Evolutionary conservation across 2,113 vertebrate species (phyloP), one percentile per base, ranked within the genome.

Genomic region (Sorex araneus): DNA sequence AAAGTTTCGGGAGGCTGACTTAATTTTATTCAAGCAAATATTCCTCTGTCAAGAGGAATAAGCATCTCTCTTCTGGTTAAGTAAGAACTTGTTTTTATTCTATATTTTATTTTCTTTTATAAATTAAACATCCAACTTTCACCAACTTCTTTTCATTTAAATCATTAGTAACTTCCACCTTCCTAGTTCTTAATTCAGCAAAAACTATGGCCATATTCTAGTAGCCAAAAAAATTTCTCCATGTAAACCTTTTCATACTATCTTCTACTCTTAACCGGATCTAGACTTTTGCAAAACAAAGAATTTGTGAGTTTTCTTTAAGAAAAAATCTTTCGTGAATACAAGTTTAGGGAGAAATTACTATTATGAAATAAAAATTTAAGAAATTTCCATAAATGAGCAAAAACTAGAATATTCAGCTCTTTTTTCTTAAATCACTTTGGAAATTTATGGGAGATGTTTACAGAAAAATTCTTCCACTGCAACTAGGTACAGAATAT

Each of bases 391-490:
- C 21, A 32, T 47, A 75, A 40, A 45, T 50, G n/a, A 90, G 28
- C 19, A 70, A 30, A n/a, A 30, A 10, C 50, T 43, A 43, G 73
- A 64, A 67, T 19, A 82, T 47, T 63, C 13, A 63, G 19, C 2
- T 30, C 18, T 81, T 86, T 81, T 50, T 94, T 81, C 60, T 76
- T 36, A 63, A 67, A 70, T 76, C 50, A 66, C 12, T 90, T 23
- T 45, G 63, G 13, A 16, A 76, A 70, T 45, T 47, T 76, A 40
- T 70, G 27, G 81, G 75, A 36, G 32, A 25, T 82, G 12, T 69
- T 76, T 64, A 63, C 25, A 28, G 16, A 27, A 60, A 64, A 87
- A 76, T 63, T 15, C 11, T 47, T 82, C 69, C 21, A 45, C 27
- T 87, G 36, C 45, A 87, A 36, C 7, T 11, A 45, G 32, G 60